These are phyloP conservation scores for Atta colombica DNA, from an alignment of 1,140 invertebrate genomes.

Conservation along the genomic window DNA sequence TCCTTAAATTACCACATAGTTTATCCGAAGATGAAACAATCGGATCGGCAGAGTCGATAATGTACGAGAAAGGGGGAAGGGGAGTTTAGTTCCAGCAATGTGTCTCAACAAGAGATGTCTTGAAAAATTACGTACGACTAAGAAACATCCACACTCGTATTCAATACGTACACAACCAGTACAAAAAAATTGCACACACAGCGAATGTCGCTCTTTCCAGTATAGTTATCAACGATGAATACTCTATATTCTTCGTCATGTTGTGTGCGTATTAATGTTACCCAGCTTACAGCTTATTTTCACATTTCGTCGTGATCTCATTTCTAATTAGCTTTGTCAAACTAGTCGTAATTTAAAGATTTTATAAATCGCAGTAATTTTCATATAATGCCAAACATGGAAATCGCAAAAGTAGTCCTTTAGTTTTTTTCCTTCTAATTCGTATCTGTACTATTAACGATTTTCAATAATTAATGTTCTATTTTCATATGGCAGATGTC, in stretches of 20 bases:
- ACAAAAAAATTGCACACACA: conserved; percentile 26
- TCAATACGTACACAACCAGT: conserved; percentile 18
- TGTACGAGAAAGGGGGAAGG: background rate
- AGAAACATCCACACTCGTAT: conserved; percentile 36
- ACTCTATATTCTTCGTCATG: background rate
- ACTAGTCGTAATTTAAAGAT: conserved; percentile 16
- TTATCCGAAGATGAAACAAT: no score
- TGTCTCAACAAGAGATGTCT: conserved; percentile 16
- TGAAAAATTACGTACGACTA: conserved; percentile 45
- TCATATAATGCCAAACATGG: background rate
- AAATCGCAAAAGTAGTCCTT: conserved; percentile 33
- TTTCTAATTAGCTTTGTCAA: conserved; percentile 8
- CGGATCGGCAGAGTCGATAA: conserved; percentile 36
- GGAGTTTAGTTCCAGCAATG: conserved; percentile 14
- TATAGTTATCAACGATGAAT: conserved; percentile 23
- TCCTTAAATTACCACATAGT: no score
- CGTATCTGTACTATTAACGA: conserved; percentile 28
- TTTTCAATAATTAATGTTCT: conserved; percentile 34
- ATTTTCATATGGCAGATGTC: conserved; percentile 43
- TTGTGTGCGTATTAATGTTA: conserved; percentile 35
- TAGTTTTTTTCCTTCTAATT: background rate
- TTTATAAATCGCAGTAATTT: conserved; percentile 31
- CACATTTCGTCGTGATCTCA: background rate
- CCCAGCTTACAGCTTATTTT: background rate
- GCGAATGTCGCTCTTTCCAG: background rate